Evolutionary conservation across 2,113 vertebrate genomes (phyloP).

Genomic region (Myocastor coypus): DNA sequence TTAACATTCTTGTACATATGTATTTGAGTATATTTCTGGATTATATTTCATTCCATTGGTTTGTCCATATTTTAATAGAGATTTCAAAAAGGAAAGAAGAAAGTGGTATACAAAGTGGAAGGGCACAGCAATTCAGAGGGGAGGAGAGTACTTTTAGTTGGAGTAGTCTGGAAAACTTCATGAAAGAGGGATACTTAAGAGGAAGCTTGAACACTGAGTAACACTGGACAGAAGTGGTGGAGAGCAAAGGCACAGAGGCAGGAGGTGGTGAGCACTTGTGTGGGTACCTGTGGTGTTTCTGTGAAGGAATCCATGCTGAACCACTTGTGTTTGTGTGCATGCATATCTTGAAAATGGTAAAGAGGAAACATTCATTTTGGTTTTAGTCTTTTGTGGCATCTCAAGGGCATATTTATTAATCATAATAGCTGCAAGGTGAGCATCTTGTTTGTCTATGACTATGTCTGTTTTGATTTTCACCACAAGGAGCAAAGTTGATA

Average conservation of each 20-base stretch:
- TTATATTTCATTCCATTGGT: conserved; percentile 35
- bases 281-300: not conserved
- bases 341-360: not conserved
- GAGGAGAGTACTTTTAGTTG: conserved; percentile 9
- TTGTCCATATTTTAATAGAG: conserved; percentile 42
- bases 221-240: not conserved
- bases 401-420: conserved; percentile 7
- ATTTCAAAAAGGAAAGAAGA: conserved; percentile 29
- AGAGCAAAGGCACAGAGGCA: not conserved
- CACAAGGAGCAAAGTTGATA: not conserved
- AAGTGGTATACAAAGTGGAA: conserved; percentile 40
- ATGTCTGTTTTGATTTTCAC: conserved; percentile 32
- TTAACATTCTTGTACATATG: not conserved
- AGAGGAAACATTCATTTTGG: not conserved
- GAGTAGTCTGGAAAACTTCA: conserved; percentile 15
- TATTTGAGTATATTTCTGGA: conserved; percentile 22
- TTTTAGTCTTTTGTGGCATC: not conserved
- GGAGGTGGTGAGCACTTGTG: not conserved
- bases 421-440: not conserved
- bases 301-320: not conserved
- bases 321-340: not conserved
- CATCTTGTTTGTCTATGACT: not conserved
- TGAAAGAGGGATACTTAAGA: not conserved
- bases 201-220: not conserved
- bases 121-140: not conserved